These are phyloP conservation scores for Drosophila yooni DNA, from an alignment of 2,888 invertebrate species.

Conservation along the genomic window DNA sequence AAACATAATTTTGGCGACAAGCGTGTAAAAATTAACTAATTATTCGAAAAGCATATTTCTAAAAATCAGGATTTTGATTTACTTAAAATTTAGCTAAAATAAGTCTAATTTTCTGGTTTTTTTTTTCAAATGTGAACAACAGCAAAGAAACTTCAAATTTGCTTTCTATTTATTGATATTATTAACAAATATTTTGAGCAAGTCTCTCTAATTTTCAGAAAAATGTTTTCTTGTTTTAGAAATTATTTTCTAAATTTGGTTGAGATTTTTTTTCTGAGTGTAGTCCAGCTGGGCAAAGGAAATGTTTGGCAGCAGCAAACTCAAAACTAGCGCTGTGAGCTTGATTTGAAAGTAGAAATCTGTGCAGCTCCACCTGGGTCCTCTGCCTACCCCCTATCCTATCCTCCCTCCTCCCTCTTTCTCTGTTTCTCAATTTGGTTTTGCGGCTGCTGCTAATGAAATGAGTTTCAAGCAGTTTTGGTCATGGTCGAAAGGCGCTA, in stretches of 20 bases:
- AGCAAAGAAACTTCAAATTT: no score
- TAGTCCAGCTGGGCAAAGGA: background rate
- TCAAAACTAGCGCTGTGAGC: slow-evolving; percentile 13
- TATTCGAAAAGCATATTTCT: background rate
- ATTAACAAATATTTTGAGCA: no score
- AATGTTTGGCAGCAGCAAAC: slow-evolving; percentile 1
- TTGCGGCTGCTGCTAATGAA: slow-evolving; percentile 50
- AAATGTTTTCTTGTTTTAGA: no score
- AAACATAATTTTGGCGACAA: background rate
- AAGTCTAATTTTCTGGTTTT: no score
- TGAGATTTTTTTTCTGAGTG: background rate
- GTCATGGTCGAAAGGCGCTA: slow-evolving; percentile 12
- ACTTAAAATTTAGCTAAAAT: no score
- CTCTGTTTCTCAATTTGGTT: background rate
- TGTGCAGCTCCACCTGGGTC: background rate
- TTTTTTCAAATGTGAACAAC: no score
- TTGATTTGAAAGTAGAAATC: slow-evolving; percentile 34
- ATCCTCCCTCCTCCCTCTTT: background rate
- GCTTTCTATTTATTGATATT: no score
- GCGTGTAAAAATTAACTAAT: background rate
- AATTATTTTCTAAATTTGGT: background rate
- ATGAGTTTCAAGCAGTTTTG: slow-evolving; percentile 65
- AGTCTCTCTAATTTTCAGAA: no score
- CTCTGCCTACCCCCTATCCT: background rate
- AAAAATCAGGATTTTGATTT: background rate